These are phyloP conservation scores for Psophia crepitans DNA, from an alignment of 2,113 vertebrate species.

Conservation along the genomic window DNA sequence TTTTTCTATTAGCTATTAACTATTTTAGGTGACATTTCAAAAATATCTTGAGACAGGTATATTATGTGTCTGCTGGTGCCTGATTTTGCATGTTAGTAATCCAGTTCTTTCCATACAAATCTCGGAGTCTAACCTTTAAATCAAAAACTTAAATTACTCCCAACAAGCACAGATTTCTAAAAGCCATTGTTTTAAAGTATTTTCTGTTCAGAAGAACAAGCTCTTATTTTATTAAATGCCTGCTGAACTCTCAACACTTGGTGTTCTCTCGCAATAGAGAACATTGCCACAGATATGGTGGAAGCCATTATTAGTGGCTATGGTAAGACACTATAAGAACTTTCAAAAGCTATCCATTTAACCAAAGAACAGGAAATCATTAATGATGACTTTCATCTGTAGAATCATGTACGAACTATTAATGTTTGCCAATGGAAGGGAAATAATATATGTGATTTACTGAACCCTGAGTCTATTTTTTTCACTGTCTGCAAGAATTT, in stretches of 20 bases:
- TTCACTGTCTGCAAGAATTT: not conserved
- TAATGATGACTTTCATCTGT: not conserved
- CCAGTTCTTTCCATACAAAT: not conserved
- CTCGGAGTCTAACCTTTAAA: not conserved
- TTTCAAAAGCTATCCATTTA: not conserved
- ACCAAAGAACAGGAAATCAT: not conserved
- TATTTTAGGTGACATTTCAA: not conserved
- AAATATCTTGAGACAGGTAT: not conserved
- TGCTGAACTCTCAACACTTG: not conserved
- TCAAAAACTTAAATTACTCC: not conserved
- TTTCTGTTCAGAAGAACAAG: not conserved
- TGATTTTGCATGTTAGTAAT: not conserved
- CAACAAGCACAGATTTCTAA: not conserved
- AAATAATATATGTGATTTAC: not conserved
- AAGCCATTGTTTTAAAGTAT: not conserved
- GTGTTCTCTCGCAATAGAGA: not conserved
- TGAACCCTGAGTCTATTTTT: not conserved
- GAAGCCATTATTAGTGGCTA: not conserved
- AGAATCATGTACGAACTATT: not conserved
- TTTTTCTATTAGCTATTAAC: not conserved
- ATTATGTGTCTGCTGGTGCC: not conserved
- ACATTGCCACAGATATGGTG: not conserved
- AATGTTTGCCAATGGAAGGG: not conserved
- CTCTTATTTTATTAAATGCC: not conserved
- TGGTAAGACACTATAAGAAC: not conserved